Evolutionary conservation across 2,888 invertebrate species (phyloP).

Genomic region (Prosopocoilus inquinatus): DNA sequence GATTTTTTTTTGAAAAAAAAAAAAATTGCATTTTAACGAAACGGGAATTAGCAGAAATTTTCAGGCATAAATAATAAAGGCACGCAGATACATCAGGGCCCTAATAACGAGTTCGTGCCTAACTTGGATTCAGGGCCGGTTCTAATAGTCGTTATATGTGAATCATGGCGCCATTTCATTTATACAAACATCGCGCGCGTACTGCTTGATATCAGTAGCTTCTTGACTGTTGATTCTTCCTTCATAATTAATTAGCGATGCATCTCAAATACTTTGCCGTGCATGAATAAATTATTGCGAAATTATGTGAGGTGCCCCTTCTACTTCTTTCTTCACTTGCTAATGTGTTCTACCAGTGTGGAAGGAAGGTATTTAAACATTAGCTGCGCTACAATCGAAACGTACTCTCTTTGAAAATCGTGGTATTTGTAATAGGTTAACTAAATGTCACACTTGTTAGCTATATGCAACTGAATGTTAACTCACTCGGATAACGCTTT

Average conservation of each 20-base stretch:
- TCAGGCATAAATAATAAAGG: slow-evolving; percentile 40
- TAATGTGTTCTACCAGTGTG: too few species aligned
- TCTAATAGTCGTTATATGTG: slow-evolving; percentile 51
- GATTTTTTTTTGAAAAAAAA: too few species aligned
- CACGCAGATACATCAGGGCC: slow-evolving; percentile 44
- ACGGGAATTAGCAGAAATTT: slow-evolving; percentile 23
- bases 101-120: slow-evolving; percentile 50
- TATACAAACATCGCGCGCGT: slow-evolving; percentile 50
- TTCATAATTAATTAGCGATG: slow-evolving; percentile 28
- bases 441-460: slow-evolving; percentile 1
- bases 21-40: not conserved
- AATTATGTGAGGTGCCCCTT: too few species aligned
- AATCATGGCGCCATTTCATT: slow-evolving; percentile 53
- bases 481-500: too few species aligned
- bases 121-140: slow-evolving; percentile 49
- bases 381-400: not conserved
- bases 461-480: slow-evolving; percentile 3
- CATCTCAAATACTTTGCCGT: slow-evolving; percentile 11
- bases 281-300: slow-evolving; percentile 9
- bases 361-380: not conserved
- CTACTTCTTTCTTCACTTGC: too few species aligned
- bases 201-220: slow-evolving; percentile 17
- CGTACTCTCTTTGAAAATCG: not conserved
- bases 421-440: slow-evolving; percentile 9
- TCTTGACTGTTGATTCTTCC: slow-evolving; percentile 31